Evolutionary conservation across 92 coral and sea anemone genomes (phyloP).

Genomic region (Hydrozoanthus gracilis): DNA sequence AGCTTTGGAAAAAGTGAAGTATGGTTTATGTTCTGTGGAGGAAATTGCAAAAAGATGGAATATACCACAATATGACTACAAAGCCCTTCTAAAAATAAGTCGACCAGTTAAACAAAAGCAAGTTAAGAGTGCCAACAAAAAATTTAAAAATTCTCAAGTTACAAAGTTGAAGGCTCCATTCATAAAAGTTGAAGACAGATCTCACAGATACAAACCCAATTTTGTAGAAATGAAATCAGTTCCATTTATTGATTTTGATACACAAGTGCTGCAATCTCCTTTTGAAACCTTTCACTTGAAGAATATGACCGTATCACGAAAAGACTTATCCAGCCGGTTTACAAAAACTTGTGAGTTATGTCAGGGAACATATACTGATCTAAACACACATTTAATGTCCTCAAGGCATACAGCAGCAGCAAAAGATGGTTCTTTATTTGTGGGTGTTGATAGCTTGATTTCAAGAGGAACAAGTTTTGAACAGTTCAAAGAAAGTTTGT

Average conservation of each 20-base stretch:
- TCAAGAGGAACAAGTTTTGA: background rate
- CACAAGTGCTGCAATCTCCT: background rate
- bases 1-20: no score
- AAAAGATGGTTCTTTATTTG: no score
- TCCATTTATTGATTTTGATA: slow-evolving; percentile 32
- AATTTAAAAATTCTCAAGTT: background rate
- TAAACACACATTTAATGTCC: no score
- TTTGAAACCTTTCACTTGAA: no score
- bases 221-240: slow-evolving; percentile 51
- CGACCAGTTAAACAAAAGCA: background rate
- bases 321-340: background rate
- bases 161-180: slow-evolving; percentile 35
- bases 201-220: slow-evolving; percentile 40
- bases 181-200: slow-evolving; percentile 47
- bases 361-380: no score
- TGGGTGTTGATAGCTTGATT: background rate
- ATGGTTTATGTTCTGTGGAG: no score
- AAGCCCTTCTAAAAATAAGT: background rate
- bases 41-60: no score
- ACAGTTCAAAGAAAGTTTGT: background rate
- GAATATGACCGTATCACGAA: background rate
- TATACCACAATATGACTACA: no score
- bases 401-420: no score
- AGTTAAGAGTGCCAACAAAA: background rate
- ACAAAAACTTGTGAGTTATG: no score